Base-by-base conservation (phyloP, 1,140 invertebrate species). In the Trypoxylus dichotomus region DNA sequence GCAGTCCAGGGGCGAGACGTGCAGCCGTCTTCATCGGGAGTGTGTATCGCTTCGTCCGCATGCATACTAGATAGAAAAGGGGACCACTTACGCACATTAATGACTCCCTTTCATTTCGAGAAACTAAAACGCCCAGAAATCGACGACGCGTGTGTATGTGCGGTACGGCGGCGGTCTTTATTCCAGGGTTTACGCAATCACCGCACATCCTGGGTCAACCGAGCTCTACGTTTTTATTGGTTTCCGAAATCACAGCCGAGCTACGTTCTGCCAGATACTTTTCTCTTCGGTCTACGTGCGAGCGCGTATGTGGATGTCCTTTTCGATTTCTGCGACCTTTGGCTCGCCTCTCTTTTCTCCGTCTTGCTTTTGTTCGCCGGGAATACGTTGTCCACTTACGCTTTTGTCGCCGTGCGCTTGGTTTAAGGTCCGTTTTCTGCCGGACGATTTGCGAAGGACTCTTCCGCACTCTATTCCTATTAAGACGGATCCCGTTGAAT, bases 401-500 rank as follows among this genome's bases (percentile, higher is more conserved):
- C 47, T 54, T n/a, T 54, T 54, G 47, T 54, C 47, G 47, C 2
- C 47, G 47, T n/a, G 19, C 13, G n/a, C 47, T n/a, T n/a, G 15
- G 15, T 54, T 54, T 54, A 54, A 2, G 47, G 47, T 54, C 47
- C 47, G 47, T n/a, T 54, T 19, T n/a, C 47, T 54, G 47, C 19
- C 47, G n/a, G 47, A 54, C 47, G n/a, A 54, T 54, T 54, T 54
- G n/a, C 47, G 15, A 54, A 54, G 47, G 19, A 54, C 47, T 54
- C 47, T 54, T 54, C 47, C 19, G 47, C 47, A 54, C 47, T 54
- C n/a, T 54, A 54, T 54, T 54, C 47, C n/a, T 54, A 54, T 54
- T 54, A 54, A 54, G 47, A 54, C 47, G 19, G 47, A 54, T 15
- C 47, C 47, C 13, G n/a, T 54, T 54, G 15, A 54, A 54, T 54